Base-by-base conservation (phyloP, 1,140 invertebrate species). In the Ectropis grisescens region DNA sequence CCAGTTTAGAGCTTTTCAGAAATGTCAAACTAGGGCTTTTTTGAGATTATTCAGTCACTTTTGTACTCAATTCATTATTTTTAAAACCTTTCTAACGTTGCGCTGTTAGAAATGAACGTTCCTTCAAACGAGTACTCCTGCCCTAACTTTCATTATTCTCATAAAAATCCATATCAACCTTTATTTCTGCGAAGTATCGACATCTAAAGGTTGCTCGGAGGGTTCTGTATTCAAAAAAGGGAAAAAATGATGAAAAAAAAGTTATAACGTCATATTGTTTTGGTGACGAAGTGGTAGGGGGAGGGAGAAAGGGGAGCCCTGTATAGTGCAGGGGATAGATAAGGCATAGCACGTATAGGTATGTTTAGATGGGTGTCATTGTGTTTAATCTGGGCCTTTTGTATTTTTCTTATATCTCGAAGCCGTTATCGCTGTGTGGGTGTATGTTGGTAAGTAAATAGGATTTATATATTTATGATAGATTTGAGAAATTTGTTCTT, bases 191-290 rank as follows among this genome's bases (percentile, higher is more conserved):
- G 49, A 55, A 47, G 49, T 59, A 65, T 67, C 58, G 55, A 40
- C 58, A 49, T 56, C 52, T 58, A 68, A 66, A 65, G 62, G 47
- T 45, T 59, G 55, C 47, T 58, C 33, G 52, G 50, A 66, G 68
- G 68, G 59, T 34, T 41, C 49, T 58, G 61, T 75, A 78, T 78
- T 79, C 70, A 71, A 74, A 79, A 78, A 74, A 69, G 58, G 62
- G 53, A 68, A 68, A 64, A 68, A 65, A 70, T 60, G 66, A 70
- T 70, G 58, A 69, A 78, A 78, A n/a, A 37, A 79, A 79, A 75
- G 68, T 75, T 79, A 75, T 79, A 74, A 71, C 74, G 70, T 79
- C 74, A 79, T 79, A 79, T 79, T 79, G 74, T 79, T 79, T 79
- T 74, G 70, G 68, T 62, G 61, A n/a, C 66, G 41, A 56, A 49